Conservation (phyloP, 2,113 vertebrate species). For the Neoarius graeffei region DNA sequence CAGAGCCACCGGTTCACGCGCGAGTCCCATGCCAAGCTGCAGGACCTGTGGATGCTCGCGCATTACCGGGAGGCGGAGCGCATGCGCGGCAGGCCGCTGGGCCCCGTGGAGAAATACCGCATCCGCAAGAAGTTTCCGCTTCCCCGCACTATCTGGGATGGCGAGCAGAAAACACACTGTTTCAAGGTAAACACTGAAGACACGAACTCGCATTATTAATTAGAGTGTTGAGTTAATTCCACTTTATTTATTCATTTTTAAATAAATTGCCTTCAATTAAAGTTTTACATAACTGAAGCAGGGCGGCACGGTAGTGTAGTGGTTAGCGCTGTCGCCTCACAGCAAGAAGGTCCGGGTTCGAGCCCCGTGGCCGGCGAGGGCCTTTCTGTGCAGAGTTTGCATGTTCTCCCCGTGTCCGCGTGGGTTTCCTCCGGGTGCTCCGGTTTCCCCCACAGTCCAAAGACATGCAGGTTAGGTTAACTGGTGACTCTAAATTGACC, state of each 20-base stretch:
- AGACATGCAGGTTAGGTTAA: no score
- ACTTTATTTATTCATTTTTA: neutral
- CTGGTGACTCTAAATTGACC: no score
- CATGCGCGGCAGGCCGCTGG: conserved; percentile 74
- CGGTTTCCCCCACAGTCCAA: no score
- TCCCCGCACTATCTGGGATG: conserved; percentile 80
- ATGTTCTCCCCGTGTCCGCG: no score
- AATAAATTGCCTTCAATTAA: neutral
- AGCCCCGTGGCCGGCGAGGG: no score
- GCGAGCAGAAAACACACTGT: conserved; percentile 81
- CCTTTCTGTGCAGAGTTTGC: no score
- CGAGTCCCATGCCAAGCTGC: conserved; percentile 78
- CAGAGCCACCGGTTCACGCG: conserved; percentile 78
- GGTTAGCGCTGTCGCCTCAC: no score
- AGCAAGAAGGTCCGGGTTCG: no score
- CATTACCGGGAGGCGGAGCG: conserved; percentile 80
- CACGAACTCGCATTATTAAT: neutral
- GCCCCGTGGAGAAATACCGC: conserved; percentile 79
- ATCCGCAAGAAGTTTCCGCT: conserved; percentile 83
- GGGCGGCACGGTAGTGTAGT: no score
- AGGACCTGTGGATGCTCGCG: conserved; percentile 80
- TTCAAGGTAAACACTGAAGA: conserved; percentile 70
- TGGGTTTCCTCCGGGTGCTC: no score
- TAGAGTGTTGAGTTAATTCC: neutral
- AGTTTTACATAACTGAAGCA: neutral